These are phyloP conservation scores for Cyanoliseus patagonus DNA, from an alignment of 2,113 vertebrate species.

Conservation along the genomic window DNA sequence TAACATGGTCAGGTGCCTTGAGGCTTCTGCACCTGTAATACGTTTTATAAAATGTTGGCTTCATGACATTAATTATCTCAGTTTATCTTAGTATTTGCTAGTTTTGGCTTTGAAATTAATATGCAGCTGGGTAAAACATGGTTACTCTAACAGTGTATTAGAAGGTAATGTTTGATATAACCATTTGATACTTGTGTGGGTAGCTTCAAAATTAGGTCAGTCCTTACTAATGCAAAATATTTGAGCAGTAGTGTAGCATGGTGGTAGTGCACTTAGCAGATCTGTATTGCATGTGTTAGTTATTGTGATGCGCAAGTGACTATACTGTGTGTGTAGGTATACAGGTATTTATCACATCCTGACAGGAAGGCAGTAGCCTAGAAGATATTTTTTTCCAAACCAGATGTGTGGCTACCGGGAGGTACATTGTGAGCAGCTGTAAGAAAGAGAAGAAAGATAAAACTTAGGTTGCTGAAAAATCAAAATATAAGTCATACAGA, in stretches of 20 bases:
- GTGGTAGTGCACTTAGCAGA: background rate
- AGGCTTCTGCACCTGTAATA: background rate
- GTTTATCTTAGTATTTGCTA: background rate
- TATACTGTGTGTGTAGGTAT: background rate
- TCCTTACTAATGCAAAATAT: background rate
- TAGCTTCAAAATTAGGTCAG: conserved; percentile 26
- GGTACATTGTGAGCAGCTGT: background rate
- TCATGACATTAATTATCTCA: background rate
- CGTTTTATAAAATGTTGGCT: background rate
- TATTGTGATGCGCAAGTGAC: background rate
- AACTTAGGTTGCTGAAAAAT: background rate
- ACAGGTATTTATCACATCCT: background rate
- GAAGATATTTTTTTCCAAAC: background rate
- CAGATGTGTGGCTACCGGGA: background rate
- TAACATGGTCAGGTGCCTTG: background rate
- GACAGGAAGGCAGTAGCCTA: background rate
- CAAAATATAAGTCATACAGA: background rate
- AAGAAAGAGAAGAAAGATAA: background rate
- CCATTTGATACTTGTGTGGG: background rate
- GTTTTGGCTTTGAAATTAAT: background rate
- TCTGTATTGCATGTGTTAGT: background rate
- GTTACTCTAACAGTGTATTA: background rate
- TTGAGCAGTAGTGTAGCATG: background rate
- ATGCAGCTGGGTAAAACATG: background rate
- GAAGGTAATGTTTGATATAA: background rate